These are phyloP conservation scores for Astyanax mexicanus DNA, from an alignment of 2,797 vertebrate genomes.

Conservation along the genomic window DNA sequence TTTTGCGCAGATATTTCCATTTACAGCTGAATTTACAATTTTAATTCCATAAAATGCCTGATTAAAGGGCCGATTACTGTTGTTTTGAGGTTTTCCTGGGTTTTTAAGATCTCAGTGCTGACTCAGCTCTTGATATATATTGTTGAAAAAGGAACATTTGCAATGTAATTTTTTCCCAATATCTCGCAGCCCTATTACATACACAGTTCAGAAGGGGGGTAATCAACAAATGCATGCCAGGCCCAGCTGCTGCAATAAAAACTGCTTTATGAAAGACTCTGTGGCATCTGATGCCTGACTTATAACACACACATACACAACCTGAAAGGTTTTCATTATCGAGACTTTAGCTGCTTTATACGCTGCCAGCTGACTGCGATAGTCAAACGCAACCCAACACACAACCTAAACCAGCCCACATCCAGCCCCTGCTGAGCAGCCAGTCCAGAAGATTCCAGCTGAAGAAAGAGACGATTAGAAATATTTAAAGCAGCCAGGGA, in stretches of 20 bases:
- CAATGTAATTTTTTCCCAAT: no score
- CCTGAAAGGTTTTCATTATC: neutral
- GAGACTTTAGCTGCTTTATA: neutral
- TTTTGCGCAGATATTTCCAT: no score
- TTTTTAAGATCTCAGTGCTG: no score
- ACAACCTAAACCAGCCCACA: neutral
- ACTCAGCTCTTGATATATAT: no score
- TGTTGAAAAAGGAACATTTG: no score
- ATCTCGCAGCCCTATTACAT: no score
- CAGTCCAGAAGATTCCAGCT: slow-evolving; percentile 19
- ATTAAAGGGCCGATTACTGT: no score
- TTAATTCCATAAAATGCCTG: no score
- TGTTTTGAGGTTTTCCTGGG: no score
- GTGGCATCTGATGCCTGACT: neutral
- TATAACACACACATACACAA: neutral
- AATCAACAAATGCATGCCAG: neutral
- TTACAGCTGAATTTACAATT: no score
- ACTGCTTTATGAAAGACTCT: neutral
- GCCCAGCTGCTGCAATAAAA: neutral
- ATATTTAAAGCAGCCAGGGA: neutral
- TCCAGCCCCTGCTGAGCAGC: neutral
- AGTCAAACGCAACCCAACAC: neutral
- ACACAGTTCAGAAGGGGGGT: neutral
- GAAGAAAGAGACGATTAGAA: slow-evolving; percentile 11
- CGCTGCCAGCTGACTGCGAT: neutral